These are phyloP conservation scores for Lethenteron reissneri DNA, from an alignment of 2,113 vertebrate species.

Conservation along the genomic window DNA sequence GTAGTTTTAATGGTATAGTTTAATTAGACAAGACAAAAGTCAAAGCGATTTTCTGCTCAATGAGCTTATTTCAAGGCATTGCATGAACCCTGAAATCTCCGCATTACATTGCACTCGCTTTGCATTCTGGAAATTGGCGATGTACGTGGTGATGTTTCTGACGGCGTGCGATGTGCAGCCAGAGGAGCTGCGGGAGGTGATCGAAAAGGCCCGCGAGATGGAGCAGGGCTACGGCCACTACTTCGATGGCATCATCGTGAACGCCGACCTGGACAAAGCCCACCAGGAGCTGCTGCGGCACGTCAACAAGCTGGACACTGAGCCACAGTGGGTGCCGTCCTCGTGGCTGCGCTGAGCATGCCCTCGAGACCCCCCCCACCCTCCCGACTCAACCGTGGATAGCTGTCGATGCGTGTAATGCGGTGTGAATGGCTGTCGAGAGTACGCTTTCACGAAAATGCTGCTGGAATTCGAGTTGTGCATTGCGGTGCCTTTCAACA, in stretches of 20 bases:
- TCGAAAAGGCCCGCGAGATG: constrained; percentile 84
- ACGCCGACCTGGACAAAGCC: constrained; percentile 54
- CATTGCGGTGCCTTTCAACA: too few relatives aligned
- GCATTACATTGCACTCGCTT: not conserved
- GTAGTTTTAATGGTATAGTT: not conserved
- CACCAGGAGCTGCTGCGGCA: constrained; percentile 56
- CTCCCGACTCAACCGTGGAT: too few relatives aligned
- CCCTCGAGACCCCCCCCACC: too few relatives aligned
- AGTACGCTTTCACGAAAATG: too few relatives aligned
- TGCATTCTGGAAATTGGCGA: not conserved
- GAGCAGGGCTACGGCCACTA: constrained; percentile 68
- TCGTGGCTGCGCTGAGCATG: constrained; percentile 44
- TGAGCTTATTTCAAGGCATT: not conserved
- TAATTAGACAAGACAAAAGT: not conserved
- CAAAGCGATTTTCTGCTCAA: not conserved
- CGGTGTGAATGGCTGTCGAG: too few relatives aligned
- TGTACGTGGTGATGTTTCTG: not conserved
- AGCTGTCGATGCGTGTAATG: too few relatives aligned
- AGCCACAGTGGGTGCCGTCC: constrained; percentile 91
- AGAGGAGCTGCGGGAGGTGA: constrained; percentile 64
- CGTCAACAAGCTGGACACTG: constrained; percentile 75
- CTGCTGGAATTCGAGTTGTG: too few relatives aligned
- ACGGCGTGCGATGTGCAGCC: constrained; percentile 26
- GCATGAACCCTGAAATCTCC: not conserved
- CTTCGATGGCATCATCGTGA: constrained; percentile 64